Base-by-base conservation (phyloP, 2,888 invertebrate genomes). In the Athrips mouffetella region DNA sequence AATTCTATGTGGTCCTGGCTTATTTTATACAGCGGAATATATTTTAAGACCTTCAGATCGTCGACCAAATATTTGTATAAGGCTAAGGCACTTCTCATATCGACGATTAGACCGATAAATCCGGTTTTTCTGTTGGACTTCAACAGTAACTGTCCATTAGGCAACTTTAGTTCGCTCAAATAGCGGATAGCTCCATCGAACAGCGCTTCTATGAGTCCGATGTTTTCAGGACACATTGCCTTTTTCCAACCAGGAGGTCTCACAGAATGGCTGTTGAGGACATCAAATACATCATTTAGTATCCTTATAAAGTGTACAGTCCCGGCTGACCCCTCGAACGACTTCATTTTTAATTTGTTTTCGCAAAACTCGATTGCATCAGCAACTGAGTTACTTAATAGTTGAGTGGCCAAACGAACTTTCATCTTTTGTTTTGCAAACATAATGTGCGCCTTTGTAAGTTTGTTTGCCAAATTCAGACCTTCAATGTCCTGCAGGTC, bases 341-440 rank as follows among this genome's bases (percentile, higher is more conserved):
- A 39, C 18, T 20, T 20, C 39, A 3, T 2, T 3, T 39, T 20
- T 20, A n/a, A 18, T 11, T 39, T 10, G 10, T 20, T 20, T 2
- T 20, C 5, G 20, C 39, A 39, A 39, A 10, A 39, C n/a, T 39
- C 15, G 6, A 35, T 7, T 3, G 35, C 35, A 15, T 35, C 35
- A 16, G 35, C 35, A 3, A 35, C 35, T 7, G 48, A 48, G 6
- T 33, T 25, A 8, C 48, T 48, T 4, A 48, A 10, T 2, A 48
- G 10, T 15, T 41, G 48, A 7, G 41, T 42, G 8, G 48, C 33
- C 0, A 48, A 8, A 0, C 41, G 41, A 0, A 48, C 48, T 13
- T 48, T 48, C 35, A 42, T 47, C 23, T 48, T 48, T 33, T 48
- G 48, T 15, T 48, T 42, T 0, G n/a, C 48, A 33, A 33, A 48